A percentile compares a stretch with the other conserved stretches of the same genome.
phyloP scores from a whole-genome alignment of 2,113 vertebrate species.

The Struthio camelus region DNA sequence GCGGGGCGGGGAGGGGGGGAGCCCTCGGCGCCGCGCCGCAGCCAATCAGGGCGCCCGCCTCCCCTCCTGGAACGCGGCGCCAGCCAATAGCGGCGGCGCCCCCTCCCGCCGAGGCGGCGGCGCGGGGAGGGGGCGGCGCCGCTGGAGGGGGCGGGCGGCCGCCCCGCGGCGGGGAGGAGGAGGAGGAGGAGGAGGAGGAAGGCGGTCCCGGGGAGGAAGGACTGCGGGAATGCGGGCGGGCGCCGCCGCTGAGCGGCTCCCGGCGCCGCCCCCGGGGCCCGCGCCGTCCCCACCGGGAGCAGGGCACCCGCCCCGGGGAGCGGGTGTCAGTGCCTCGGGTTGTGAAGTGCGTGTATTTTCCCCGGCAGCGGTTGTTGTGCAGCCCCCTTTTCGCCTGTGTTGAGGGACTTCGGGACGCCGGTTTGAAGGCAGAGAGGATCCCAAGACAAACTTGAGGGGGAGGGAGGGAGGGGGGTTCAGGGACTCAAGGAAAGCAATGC shows the following conservation, averaged over 20 bases:
- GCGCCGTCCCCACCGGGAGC: not conserved
- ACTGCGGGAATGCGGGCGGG: slow-evolving; percentile 63
- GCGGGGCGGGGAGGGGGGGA: not conserved
- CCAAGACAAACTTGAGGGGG: slow-evolving; percentile 1
- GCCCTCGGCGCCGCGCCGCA: not conserved
- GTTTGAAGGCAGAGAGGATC: not conserved
- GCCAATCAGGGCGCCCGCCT: not conserved
- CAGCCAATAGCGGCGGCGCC: slow-evolving; percentile 61
- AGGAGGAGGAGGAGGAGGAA: not conserved
- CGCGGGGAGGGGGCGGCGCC: slow-evolving; percentile 3
- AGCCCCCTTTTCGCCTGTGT: not conserved
- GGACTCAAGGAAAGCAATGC: slow-evolving; percentile 41
- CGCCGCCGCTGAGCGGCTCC: not conserved
- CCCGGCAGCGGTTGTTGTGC: too few species aligned
- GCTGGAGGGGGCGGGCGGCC: not conserved
- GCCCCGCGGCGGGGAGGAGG: not conserved
- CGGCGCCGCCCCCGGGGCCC: not conserved
- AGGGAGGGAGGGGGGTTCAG: not conserved
- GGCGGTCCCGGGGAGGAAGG: slow-evolving; percentile 53
- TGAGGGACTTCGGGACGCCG: not conserved
- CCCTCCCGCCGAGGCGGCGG: slow-evolving; percentile 52
- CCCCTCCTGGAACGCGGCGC: not conserved
- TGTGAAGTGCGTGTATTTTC: not conserved
- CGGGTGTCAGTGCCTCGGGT: not conserved
- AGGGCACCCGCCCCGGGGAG: not conserved